Base-by-base conservation (phyloP, 2,113 vertebrate genomes). In the Podocnemis expansa region DNA sequence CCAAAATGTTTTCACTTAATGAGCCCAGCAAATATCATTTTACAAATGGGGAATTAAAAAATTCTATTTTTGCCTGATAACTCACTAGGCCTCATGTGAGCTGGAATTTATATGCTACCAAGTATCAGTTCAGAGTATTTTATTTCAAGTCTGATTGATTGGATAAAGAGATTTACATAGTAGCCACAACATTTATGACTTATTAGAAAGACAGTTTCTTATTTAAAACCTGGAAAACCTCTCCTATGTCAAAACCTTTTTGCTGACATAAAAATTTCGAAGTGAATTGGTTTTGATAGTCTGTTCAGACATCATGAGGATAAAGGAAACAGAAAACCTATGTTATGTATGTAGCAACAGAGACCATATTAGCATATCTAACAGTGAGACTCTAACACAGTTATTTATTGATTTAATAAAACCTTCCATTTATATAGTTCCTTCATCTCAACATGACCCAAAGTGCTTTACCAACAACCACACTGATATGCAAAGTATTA, bases 81-180 rank as follows among this genome's bases (percentile, higher is more conserved):
- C 87, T 97, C 93, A 89, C 94, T 84, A 85, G 81, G 52, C 91
- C 82, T 91, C 91, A 89, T 56, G 73, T 91, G 95, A 97, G 90
- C 94, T 81, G 91, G 94, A 96, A 91, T 90, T 94, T 94, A 95
- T 76, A 90, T 87, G 95, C 87, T 92, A 80, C 87, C 75, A 85
- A 94, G 89, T 89, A 91, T 94, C 93, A 73, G 84, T 87, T 96
- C 93, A 94, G n/a, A 80, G 85, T 89, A 96, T 94, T 96, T 94
- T 94, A 96, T 95, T 96, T 97, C 96, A 96, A 88, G 90, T 94
- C 93, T 95, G 90, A 96, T 92, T 96, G 95, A 97, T 95, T 97
- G 95, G 96, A 97, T 97, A 97, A 97, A 98, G 93, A 97, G 94
- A 96, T 97, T 98, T 97, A 90, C 95, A 93, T 97, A 90, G 85